Conservation (phyloP, 2,888 invertebrate species). For the Pomacea canaliculata region DNA sequence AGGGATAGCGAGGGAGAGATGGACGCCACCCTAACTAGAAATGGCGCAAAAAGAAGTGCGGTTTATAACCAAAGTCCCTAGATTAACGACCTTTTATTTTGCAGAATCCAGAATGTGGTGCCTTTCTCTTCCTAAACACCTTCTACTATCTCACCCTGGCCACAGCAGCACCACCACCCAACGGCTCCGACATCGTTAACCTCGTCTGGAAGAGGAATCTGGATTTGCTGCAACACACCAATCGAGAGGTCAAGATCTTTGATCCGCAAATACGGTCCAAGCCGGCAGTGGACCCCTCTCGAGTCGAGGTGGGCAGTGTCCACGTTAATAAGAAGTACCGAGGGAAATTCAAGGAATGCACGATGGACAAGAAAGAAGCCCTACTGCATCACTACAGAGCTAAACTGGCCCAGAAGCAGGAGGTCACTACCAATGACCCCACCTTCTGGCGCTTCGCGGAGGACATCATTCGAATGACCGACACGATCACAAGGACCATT, state of each 20-base stretch:
- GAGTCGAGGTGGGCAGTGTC: slow-evolving; percentile 5
- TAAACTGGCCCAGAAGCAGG: too few relatives aligned
- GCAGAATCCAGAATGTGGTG: slow-evolving; percentile 13
- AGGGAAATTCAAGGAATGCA: neutral
- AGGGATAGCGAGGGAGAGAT: too few relatives aligned
- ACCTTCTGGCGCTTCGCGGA: too few relatives aligned
- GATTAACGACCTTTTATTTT: too few relatives aligned
- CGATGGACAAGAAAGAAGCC: neutral
- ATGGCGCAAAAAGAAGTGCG: too few relatives aligned
- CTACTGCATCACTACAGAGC: slow-evolving; percentile 13
- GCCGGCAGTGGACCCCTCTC: slow-evolving; percentile 12
- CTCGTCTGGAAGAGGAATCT: neutral
- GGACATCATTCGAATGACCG: too few relatives aligned
- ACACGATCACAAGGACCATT: too few relatives aligned
- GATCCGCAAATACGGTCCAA: slow-evolving; percentile 3
- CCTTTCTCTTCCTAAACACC: slow-evolving; percentile 20
- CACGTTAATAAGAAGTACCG: slow-evolving; percentile 9
- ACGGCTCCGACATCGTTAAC: too few relatives aligned
- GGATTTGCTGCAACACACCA: neutral
- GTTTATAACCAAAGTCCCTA: too few relatives aligned
- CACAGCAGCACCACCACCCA: neutral
- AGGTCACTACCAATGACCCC: too few relatives aligned
- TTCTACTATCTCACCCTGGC: slow-evolving; percentile 8
- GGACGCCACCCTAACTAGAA: too few relatives aligned
- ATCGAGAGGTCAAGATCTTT: neutral